These are phyloP conservation scores for Maconellicoccus hirsutus DNA, from an alignment of 1,140 invertebrate species.

Conservation along the genomic window DNA sequence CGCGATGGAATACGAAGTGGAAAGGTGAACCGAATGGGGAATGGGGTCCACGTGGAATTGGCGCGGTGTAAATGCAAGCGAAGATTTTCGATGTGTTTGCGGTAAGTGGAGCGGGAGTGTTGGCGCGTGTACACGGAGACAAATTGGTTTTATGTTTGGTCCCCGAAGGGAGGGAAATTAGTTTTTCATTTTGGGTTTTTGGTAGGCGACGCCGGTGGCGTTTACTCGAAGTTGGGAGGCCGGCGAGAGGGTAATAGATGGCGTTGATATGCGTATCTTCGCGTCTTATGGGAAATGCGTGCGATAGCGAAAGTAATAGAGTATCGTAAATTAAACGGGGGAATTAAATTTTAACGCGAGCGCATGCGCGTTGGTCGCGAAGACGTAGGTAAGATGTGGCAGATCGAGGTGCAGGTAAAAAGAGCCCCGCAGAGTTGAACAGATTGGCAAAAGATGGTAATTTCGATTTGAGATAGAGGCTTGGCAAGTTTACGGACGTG, in stretches of 20 bases:
- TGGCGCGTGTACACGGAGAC: background rate
- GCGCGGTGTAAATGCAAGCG: too few species aligned
- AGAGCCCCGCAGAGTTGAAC: too few species aligned
- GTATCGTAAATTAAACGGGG: conserved; percentile 14
- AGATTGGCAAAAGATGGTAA: too few species aligned
- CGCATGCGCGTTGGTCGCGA: background rate
- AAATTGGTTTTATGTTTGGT: conserved; percentile 11
- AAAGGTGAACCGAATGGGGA: background rate
- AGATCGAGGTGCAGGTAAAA: too few species aligned
- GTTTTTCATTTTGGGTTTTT: conserved; percentile 33
- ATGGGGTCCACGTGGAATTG: background rate
- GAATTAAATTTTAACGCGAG: background rate
- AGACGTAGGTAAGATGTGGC: too few species aligned
- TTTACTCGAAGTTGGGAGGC: conserved; percentile 23
- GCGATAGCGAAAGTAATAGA: background rate
- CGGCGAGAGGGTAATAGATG: conserved; percentile 31
- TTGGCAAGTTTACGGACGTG: too few species aligned
- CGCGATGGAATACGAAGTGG: conserved; percentile 27
- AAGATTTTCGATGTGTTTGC: too few species aligned
- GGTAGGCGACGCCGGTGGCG: too few species aligned
- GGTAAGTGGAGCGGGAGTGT: too few species aligned
- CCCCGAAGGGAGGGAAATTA: conserved; percentile 30
- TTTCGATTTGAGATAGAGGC: too few species aligned
- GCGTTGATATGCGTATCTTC: conserved; percentile 23
- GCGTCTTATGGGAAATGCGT: background rate